Conservation (phyloP, 2,888 invertebrate genomes). For the Sinodicranocentrus sp. region DNA sequence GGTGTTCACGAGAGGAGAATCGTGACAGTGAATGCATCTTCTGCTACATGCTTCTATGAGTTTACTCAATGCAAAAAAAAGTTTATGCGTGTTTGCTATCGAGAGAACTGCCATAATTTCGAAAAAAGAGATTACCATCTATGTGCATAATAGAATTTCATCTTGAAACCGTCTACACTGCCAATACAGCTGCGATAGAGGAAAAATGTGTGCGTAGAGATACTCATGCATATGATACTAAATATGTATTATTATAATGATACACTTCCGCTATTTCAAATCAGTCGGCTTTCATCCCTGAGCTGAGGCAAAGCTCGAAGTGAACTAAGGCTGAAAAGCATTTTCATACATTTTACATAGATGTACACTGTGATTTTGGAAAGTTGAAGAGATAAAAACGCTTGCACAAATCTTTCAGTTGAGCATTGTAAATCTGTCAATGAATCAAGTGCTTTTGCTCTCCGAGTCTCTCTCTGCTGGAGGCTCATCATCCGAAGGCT, state of each 20-base stretch:
- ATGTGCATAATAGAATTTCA: constrained; percentile 23
- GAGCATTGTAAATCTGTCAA: constrained; percentile 61
- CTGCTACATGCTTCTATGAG: not conserved
- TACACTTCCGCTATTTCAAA: constrained; percentile 64
- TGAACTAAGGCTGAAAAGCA: not conserved
- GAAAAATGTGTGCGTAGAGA: not conserved
- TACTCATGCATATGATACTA: not conserved
- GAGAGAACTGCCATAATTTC: constrained; percentile 44
- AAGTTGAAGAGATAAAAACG: constrained; percentile 48
- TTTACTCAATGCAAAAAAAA: constrained; percentile 23
- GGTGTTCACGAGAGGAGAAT: constrained; percentile 1
- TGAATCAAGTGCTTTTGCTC: constrained; percentile 56
- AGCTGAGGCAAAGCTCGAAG: not conserved
- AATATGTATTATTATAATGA: constrained; percentile 49
- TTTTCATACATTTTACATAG: not conserved
- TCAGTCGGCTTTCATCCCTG: constrained; percentile 52
- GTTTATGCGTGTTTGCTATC: not conserved
- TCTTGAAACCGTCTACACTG: no score
- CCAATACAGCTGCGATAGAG: not conserved
- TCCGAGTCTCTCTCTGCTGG: not conserved
- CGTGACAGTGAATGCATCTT: constrained; percentile 50
- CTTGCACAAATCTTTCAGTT: constrained; percentile 64
- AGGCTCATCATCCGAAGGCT: no score
- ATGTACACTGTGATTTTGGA: not conserved
- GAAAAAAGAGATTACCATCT: constrained; percentile 62